phyloP scores from a whole-genome alignment of 2,797 vertebrate genomes.

The Syncerus caffer region DNA sequence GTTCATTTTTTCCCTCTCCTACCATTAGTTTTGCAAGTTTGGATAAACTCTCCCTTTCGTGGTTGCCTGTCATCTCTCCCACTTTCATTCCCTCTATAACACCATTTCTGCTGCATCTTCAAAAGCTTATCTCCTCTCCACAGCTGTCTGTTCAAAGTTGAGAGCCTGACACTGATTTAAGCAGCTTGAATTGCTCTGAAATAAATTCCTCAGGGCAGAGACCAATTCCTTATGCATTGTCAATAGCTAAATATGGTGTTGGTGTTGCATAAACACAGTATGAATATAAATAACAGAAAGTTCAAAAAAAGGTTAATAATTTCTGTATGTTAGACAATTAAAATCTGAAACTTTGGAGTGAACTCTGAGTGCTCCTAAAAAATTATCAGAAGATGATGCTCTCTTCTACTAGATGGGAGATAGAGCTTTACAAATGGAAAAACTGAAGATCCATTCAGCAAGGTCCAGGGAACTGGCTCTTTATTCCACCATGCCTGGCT shows the following conservation, averaged over 20 bases:
- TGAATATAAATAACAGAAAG: conserved; percentile 41
- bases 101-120: conserved; percentile 60
- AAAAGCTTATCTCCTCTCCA: conserved; percentile 73
- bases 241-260: conserved; percentile 40
- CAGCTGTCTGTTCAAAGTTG: conserved; percentile 72
- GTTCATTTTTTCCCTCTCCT: background rate
- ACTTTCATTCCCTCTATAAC: conserved; percentile 32
- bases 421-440: background rate
- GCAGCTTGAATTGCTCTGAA: conserved; percentile 68
- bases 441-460: background rate
- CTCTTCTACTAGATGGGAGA: background rate
- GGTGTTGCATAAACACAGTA: conserved; percentile 39
- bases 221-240: conserved; percentile 55
- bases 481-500: background rate
- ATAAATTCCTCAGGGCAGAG: conserved; percentile 67
- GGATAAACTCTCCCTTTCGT: conserved; percentile 27
- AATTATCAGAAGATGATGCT: background rate
- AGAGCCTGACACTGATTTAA: conserved; percentile 66
- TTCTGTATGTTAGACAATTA: conserved; percentile 26
- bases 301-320: background rate
- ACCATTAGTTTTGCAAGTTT: background rate
- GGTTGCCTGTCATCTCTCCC: conserved; percentile 45
- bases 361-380: background rate
- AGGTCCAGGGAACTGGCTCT: background rate
- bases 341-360: conserved; percentile 9